A percentile compares a stretch with the other conserved stretches of the same genome.
These are phyloP conservation scores for Streptopelia turtur DNA, from an alignment of 2,797 vertebrate species.

Conservation along the genomic window DNA sequence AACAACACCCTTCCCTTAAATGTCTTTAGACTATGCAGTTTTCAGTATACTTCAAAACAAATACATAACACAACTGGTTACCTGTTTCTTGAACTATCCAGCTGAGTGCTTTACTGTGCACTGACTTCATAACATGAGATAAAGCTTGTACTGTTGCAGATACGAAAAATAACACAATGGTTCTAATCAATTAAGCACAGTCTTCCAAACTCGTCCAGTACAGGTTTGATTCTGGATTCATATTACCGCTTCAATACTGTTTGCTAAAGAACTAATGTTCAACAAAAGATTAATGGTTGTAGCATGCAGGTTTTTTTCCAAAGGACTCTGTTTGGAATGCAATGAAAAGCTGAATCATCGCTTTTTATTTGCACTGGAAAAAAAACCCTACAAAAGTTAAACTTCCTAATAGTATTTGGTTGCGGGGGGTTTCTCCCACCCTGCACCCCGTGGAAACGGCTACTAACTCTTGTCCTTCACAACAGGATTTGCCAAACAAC, in stretches of 20 bases:
- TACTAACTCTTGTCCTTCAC: not conserved
- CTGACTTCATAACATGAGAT: not conserved
- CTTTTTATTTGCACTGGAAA: not conserved
- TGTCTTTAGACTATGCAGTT: not conserved
- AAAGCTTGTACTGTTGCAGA: not conserved
- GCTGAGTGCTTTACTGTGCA: not conserved
- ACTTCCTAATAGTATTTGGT: not conserved
- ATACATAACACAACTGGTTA: not conserved
- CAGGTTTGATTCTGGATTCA: not conserved
- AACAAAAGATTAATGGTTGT: not conserved
- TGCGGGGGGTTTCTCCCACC: not conserved
- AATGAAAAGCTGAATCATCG: not conserved
- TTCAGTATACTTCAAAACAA: not conserved
- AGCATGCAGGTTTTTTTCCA: not conserved
- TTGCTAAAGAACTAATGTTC: not conserved
- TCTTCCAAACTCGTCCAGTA: not conserved
- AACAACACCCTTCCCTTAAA: not conserved
- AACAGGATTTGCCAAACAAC: slow-evolving; percentile 97
- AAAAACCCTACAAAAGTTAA: not conserved
- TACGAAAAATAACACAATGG: not conserved
- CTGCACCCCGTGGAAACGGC: not conserved
- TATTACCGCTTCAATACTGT: not conserved
- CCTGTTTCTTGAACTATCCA: not conserved
- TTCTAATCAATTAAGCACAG: not conserved
- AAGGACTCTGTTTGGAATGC: not conserved